phyloP scores from a whole-genome alignment of 2,888 invertebrate species.

The Chymomyza caudatula region DNA sequence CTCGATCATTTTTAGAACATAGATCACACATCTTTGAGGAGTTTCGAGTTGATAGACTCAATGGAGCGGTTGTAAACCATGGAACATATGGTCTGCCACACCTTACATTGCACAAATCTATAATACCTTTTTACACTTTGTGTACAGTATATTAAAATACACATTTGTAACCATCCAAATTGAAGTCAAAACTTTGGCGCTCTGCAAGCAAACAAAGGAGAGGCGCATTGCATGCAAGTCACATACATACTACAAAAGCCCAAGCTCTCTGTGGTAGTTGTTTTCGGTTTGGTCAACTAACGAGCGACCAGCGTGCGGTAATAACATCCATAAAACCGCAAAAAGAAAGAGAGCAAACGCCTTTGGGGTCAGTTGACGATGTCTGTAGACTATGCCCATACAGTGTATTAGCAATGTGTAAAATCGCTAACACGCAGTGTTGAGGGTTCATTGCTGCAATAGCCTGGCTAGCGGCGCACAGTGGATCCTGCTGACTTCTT shows the following conservation, averaged over 20 bases:
- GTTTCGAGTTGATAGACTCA: too few species aligned
- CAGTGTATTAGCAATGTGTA: slow-evolving; percentile 9
- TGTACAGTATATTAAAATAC: neutral
- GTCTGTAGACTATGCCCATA: neutral
- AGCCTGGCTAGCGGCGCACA: slow-evolving; percentile 4
- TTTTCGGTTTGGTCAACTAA: neutral
- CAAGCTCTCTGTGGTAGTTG: neutral
- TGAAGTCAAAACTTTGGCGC: slow-evolving; percentile 64
- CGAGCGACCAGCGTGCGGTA: slow-evolving; percentile 36
- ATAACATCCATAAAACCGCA: slow-evolving; percentile 32
- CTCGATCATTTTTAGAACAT: too few species aligned
- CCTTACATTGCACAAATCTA: too few species aligned
- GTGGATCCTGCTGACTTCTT: too few species aligned
- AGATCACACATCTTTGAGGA: too few species aligned
- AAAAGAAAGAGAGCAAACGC: neutral
- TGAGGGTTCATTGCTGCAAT: slow-evolving; percentile 31
- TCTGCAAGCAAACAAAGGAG: slow-evolving; percentile 22
- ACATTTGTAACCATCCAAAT: slow-evolving; percentile 58
- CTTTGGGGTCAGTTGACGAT: slow-evolving; percentile 34
- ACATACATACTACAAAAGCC: slow-evolving; percentile 35
- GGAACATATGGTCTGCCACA: too few species aligned
- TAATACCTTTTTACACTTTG: too few species aligned
- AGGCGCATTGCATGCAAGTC: slow-evolving; percentile 51
- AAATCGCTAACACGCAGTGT: slow-evolving; percentile 18
- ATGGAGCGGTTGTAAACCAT: too few species aligned